Base-by-base conservation (phyloP, 2,113 vertebrate species). In the Mus spicilegus region DNA sequence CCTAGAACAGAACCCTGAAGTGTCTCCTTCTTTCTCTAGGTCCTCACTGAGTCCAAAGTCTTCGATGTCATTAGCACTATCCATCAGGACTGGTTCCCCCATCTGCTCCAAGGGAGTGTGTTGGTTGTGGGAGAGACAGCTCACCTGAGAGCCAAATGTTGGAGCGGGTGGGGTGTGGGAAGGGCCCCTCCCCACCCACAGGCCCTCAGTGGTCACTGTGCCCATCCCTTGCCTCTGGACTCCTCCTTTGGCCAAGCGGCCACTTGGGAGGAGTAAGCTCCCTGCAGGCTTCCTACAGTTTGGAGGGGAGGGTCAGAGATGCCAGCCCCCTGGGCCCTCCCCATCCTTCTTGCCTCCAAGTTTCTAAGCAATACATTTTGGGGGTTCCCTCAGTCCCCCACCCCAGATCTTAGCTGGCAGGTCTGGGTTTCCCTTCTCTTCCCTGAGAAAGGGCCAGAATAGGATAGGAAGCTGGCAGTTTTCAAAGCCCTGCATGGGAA, bases 31-130 rank as follows among this genome's bases (percentile, higher is more conserved):
- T 93, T 86, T 76, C 9, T 72, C 65, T 72, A 97, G 98, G 96
- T 96, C 84, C 67, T 95, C 85, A 58, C 51, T n/a, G 92, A 73
- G 93, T 96, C 97, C 96, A 65, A 89, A 96, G 96, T 97, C 89
- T 97, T 97, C 1, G 91, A 97, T 22, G 82, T 96, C 98, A 98
- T 98, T 98, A 98, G 97, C 98, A 97, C 97, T 98, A 98, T 98
- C 87, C n/a, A 96, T 94, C 63, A 93, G 97, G 98, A 97, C 95
- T 92, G 95, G 97, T 97, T 93, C 13, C 96, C 93, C 56, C 81
- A 78, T 95, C 95, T 58, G 93, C 26, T 95, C 96, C 85, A 4
- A 91, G 97, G 95, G 97, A 81, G 56, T 80, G 1, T 77, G 17
- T 72, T 95, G 67, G 63, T 94, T 1, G 7, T 22, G 5, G 65